Evolutionary conservation across 1,140 invertebrate species (phyloP), one percentile per base, ranked within the genome.

Genomic region (Cherax destructor): DNA sequence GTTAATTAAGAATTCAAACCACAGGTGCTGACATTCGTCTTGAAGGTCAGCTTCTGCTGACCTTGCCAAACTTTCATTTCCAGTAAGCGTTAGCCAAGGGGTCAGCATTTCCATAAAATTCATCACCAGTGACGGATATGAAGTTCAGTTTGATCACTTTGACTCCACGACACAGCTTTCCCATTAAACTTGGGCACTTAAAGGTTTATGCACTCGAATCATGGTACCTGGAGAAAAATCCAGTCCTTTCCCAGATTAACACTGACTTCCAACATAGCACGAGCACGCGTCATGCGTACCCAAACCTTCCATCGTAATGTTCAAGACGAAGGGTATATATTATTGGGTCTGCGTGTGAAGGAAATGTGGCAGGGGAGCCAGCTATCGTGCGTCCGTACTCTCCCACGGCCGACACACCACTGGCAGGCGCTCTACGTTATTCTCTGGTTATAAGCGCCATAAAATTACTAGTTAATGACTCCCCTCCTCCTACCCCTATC

Each of bases 361-460:
- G 13, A 18, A 21, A 65, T 5, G 13, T 30, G 69, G 24, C 6
- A 30, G 69, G 5, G 21, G 69, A 74, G 69, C 69, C n/a, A 30
- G 6, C n/a, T 10, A 30, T n/a, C 69, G 69, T 74, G 69, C 69
- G 69, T 74, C 69, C 69, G 69, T 10, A 9, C 69, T 10, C n/a
- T 30, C 21, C 24, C 69, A n/a, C 69, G n/a, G n/a, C 69, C 69
- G 30, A 74, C 16, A 30, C 69, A 74, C 69, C n/a, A 74, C 69
- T 74, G 69, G 5, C 69, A n/a, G 5, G 61, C 69, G n/a, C n/a
- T 16, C n/a, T 74, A 74, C 69, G 30, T 74, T 74, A 74, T 74
- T 74, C 69, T n/a, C 69, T 30, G 24, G 69, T 30, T 74, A 74
- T 74, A 74, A 74, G 30, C 69, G 69, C 69, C 69, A 30, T 74